These are phyloP conservation scores for Scylla paramamosain DNA, from an alignment of 1,140 invertebrate species.

Conservation along the genomic window DNA sequence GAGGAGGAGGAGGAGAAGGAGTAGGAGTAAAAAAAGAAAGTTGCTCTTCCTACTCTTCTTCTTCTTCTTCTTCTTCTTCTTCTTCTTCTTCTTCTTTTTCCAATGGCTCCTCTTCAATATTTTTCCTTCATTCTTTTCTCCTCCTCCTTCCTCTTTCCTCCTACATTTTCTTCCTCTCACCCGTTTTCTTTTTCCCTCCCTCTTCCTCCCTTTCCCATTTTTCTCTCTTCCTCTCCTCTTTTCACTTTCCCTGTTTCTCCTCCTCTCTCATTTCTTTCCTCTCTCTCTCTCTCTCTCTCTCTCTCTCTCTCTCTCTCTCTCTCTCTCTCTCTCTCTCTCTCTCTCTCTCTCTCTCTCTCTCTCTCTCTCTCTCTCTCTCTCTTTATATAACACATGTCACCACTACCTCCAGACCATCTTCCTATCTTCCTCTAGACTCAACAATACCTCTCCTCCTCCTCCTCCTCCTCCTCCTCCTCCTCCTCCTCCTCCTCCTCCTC, in stretches of 20 bases:
- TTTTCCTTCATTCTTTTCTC: no score
- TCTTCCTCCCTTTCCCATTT: not conserved
- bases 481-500: no score
- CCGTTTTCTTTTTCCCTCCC: not conserved
- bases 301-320: constrained; percentile 3
- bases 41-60: no score
- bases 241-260: not conserved
- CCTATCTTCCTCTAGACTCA: no score
- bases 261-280: not conserved
- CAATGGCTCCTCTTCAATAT: no score
- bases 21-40: no score
- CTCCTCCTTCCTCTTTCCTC: not conserved
- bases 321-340: constrained; percentile 5
- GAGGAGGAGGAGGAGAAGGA: no score
- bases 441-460: no score
- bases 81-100: no score
- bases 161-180: not conserved
- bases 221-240: not conserved
- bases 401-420: no score
- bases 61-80: no score
- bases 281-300: constrained; percentile 3
- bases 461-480: no score
- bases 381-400: not conserved
- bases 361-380: constrained; percentile 20
- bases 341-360: constrained; percentile 20